Percentiles rank a stretch among this genome's conserved stretches.
phyloP scores from a whole-genome alignment of 2,888 invertebrate species.

The Pyrrhia umbra region DNA sequence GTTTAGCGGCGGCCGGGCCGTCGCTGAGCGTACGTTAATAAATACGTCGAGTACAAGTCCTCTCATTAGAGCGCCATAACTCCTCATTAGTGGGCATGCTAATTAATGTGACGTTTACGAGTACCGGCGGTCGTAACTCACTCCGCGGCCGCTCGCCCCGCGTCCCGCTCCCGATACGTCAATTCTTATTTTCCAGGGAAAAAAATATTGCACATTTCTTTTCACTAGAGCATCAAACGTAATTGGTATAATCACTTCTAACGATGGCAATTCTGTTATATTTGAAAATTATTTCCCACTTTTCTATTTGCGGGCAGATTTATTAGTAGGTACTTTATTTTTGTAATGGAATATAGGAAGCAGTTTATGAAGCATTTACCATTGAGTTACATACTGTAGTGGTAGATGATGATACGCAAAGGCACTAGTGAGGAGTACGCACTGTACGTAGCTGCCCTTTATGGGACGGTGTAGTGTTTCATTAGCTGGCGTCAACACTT shows the following conservation, averaged over 20 bases:
- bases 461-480: constrained; percentile 2
- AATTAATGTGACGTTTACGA: constrained; percentile 90
- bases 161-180: constrained; percentile 59
- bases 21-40: constrained; percentile 58
- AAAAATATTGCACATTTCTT: constrained; percentile 52
- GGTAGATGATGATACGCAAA: constrained; percentile 23
- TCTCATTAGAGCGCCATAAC: constrained; percentile 89
- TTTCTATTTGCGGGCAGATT: constrained; percentile 1
- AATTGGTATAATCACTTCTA: constrained; percentile 58
- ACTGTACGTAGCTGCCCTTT: constrained; percentile 13
- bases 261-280: constrained; percentile 21
- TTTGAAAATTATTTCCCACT: constrained; percentile 25
- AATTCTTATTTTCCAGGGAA: constrained; percentile 58
- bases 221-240: constrained; percentile 57
- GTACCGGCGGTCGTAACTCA: constrained; percentile 77
- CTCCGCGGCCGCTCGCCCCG: constrained; percentile 53
- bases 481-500: constrained; percentile 18
- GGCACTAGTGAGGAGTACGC: constrained; percentile 34
- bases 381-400: constrained; percentile 16
- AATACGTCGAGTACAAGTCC: constrained; percentile 83
- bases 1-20: constrained; percentile 62
- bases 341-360: constrained; percentile 12
- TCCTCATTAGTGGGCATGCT: constrained; percentile 89
- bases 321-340: neutral
- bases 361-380: constrained; percentile 12